Percentiles rank a stretch among this genome's conserved stretches.
phyloP scores from a whole-genome alignment of 2,888 invertebrate genomes.

The Phasia obesa region DNA sequence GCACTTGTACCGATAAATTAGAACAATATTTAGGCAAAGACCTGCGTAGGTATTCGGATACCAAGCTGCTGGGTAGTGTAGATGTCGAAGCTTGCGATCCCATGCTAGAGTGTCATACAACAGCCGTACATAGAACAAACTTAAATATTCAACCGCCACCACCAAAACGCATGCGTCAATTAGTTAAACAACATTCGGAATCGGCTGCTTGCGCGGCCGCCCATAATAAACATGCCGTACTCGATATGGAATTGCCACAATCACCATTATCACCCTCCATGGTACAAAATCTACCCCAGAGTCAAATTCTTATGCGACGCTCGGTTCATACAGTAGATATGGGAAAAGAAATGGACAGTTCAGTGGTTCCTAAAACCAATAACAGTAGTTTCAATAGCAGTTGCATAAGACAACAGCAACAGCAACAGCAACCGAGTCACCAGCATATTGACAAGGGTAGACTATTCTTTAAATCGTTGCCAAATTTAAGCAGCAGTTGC shows the following conservation, averaged over 20 bases:
- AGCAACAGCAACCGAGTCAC: slow-evolving; percentile 68
- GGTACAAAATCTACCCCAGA: slow-evolving; percentile 72
- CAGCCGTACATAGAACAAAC: slow-evolving; percentile 50
- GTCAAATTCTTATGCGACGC: slow-evolving; percentile 75
- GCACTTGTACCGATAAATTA: slow-evolving; percentile 71
- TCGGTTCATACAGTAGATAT: slow-evolving; percentile 78
- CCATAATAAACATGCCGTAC: slow-evolving; percentile 72
- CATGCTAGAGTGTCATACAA: slow-evolving; percentile 62
- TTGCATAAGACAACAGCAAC: slow-evolving; percentile 67
- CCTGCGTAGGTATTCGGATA: slow-evolving; percentile 82
- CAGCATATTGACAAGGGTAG: slow-evolving; percentile 77
- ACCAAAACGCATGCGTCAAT: slow-evolving; percentile 73
- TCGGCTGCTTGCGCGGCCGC: slow-evolving; percentile 79
- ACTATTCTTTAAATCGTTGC: slow-evolving; percentile 85
- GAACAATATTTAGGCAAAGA: slow-evolving; percentile 79
- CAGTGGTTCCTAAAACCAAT: slow-evolving; percentile 47
- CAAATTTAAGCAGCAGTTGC: slow-evolving; percentile 88
- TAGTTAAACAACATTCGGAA: slow-evolving; percentile 76
- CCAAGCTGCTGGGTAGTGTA: slow-evolving; percentile 79
- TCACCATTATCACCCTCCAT: slow-evolving; percentile 77
- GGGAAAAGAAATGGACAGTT: slow-evolving; percentile 37
- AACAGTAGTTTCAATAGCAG: slow-evolving; percentile 49
- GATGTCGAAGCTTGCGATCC: slow-evolving; percentile 71
- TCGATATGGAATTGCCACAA: slow-evolving; percentile 78
- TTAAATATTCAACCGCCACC: slow-evolving; percentile 51